Percentiles rank a stretch among this genome's conserved stretches.
Conservation (phyloP, 1,140 invertebrate genomes). For the Anastrepha obliqua region DNA sequence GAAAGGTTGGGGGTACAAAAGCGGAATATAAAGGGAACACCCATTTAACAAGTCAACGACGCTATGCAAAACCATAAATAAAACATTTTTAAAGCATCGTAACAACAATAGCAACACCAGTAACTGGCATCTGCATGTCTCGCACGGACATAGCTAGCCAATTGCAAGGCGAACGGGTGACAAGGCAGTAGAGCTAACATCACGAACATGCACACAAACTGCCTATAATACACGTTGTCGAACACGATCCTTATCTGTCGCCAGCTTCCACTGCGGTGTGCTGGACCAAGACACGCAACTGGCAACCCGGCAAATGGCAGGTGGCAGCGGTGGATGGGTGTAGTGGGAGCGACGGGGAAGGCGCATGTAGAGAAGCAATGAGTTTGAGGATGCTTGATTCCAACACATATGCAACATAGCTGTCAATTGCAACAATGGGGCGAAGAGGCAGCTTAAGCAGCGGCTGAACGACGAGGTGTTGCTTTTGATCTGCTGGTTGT, state of each 20-base stretch:
- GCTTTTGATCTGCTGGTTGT: background rate
- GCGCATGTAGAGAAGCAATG: background rate
- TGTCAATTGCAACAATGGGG: constrained; percentile 14
- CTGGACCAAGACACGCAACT: constrained; percentile 27
- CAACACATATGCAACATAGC: constrained; percentile 28
- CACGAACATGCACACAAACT: constrained; percentile 28
- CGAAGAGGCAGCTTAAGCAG: background rate
- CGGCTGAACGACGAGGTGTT: background rate
- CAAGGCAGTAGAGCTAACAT: background rate
- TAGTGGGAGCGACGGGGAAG: background rate
- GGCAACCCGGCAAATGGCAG: background rate
- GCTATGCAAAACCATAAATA: constrained; percentile 53
- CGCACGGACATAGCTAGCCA: constrained; percentile 4
- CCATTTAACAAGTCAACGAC: constrained; percentile 55
- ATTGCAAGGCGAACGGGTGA: background rate
- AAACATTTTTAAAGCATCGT: constrained; percentile 41
- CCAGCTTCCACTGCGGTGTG: constrained; percentile 18
- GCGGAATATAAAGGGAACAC: constrained; percentile 47
- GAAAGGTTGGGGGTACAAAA: background rate
- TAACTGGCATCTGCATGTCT: background rate
- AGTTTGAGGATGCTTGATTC: constrained; percentile 1
- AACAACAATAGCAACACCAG: constrained; percentile 38
- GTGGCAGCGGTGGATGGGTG: background rate
- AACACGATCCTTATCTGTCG: constrained; percentile 57
- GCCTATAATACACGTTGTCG: constrained; percentile 51